These are phyloP conservation scores for Chrysolina americana DNA, from an alignment of 2,888 invertebrate genomes.

Conservation along the genomic window DNA sequence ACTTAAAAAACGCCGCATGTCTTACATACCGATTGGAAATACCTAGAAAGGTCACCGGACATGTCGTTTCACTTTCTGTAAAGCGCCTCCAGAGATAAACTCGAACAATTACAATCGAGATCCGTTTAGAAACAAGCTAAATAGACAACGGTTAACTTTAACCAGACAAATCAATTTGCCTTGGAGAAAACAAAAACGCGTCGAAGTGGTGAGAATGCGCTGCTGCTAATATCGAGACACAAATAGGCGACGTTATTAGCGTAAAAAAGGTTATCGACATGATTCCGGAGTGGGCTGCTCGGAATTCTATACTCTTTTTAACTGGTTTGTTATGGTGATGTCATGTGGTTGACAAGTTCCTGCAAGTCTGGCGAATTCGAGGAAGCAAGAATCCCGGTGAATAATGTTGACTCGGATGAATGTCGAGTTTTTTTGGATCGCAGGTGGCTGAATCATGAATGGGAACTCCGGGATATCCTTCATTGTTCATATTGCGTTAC, in stretches of 20 bases:
- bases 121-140: slow-evolving; percentile 26
- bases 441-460: slow-evolving; percentile 14
- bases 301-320: background rate
- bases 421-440: background rate
- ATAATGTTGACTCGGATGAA: background rate
- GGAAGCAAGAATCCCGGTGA: slow-evolving; percentile 12
- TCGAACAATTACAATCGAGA: slow-evolving; percentile 25
- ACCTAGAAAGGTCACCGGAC: slow-evolving; percentile 47
- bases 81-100: slow-evolving; percentile 36
- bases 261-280: slow-evolving; percentile 4
- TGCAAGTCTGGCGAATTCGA: slow-evolving; percentile 13
- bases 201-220: background rate
- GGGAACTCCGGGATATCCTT: slow-evolving; percentile 8
- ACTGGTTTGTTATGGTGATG: slow-evolving; percentile 19
- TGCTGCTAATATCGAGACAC: background rate
- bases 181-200: slow-evolving; percentile 29
- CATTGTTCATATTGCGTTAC: background rate
- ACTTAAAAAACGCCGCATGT: slow-evolving; percentile 27
- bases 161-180: slow-evolving; percentile 37
- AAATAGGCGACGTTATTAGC: background rate
- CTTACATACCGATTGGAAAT: slow-evolving; percentile 33
- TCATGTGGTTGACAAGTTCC: slow-evolving; percentile 6
- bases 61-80: slow-evolving; percentile 50
- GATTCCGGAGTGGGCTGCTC: background rate
- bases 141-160: slow-evolving; percentile 22